A percentile compares a stretch with the other conserved stretches of the same genome.
Conservation (phyloP, 1,140 invertebrate species). For the Cydia splendana region DNA sequence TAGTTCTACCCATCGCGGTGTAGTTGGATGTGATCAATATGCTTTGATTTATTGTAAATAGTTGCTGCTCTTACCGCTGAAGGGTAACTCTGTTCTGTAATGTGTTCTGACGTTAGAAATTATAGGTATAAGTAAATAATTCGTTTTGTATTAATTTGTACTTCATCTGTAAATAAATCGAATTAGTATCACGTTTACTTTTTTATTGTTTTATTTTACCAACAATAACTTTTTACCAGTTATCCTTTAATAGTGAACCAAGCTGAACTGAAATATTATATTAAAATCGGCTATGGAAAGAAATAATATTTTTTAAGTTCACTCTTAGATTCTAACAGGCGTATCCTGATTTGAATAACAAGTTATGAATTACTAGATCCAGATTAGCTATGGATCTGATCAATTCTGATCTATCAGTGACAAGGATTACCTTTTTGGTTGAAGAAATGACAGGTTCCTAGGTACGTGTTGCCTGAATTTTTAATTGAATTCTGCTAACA, state of each 20-base stretch:
- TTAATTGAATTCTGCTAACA: too few species aligned
- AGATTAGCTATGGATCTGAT: too few species aligned
- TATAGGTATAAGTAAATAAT: conserved; percentile 12
- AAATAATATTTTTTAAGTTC: too few species aligned
- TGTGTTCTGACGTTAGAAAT: conserved; percentile 13
- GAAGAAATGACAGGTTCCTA: too few species aligned
- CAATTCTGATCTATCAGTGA: too few species aligned
- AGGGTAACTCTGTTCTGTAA: conserved; percentile 4
- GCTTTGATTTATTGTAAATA: conserved; percentile 8
- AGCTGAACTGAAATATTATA: too few species aligned
- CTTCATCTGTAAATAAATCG: conserved; percentile 31
- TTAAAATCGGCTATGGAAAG: too few species aligned
- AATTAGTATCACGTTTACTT: conserved; percentile 24
- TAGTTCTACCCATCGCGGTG: neutral
- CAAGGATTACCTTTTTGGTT: too few species aligned
- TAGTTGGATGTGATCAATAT: neutral
- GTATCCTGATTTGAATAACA: too few species aligned
- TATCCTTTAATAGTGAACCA: neutral
- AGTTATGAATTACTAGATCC: too few species aligned
- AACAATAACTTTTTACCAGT: neutral
- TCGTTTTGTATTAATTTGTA: conserved; percentile 31
- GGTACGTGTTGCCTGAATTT: too few species aligned
- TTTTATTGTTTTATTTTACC: neutral
- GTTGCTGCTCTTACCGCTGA: neutral
- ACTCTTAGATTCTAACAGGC: too few species aligned